Percentiles rank a stretch among this genome's conserved stretches.
These are phyloP conservation scores for Apaloderma vittatum DNA, from an alignment of 2,113 vertebrate species.

Conservation along the genomic window DNA sequence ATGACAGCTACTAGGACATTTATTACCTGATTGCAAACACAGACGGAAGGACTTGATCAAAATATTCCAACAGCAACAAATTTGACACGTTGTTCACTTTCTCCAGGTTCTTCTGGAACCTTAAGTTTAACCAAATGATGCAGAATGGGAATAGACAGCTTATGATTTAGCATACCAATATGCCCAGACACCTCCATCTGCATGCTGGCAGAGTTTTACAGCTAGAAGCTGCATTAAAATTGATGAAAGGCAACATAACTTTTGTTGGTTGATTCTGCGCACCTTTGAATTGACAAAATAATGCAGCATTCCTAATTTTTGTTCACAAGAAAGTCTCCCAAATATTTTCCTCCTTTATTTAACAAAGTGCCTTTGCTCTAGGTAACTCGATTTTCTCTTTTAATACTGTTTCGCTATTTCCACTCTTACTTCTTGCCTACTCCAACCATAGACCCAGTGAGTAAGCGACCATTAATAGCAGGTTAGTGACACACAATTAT, in stretches of 20 bases:
- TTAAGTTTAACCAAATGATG: conserved; percentile 22
- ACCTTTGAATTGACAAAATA: conserved; percentile 16
- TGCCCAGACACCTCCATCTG: conserved; percentile 68
- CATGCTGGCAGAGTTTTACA: conserved; percentile 54
- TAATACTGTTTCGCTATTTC: neutral
- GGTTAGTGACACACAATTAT: neutral
- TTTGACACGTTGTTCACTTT: conserved; percentile 37
- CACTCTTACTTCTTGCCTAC: neutral
- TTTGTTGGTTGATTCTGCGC: neutral
- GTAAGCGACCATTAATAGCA: neutral
- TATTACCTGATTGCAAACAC: neutral
- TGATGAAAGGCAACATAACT: conserved; percentile 30
- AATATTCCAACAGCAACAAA: conserved; percentile 15
- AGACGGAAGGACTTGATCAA: neutral
- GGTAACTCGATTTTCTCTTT: neutral
- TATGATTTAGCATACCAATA: conserved; percentile 44
- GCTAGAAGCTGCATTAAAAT: conserved; percentile 57
- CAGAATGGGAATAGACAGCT: conserved; percentile 40
- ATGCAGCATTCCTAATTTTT: neutral
- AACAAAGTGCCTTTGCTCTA: neutral
- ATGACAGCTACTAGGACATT: neutral
- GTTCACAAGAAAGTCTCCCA: neutral
- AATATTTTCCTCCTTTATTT: neutral
- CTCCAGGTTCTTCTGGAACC: conserved; percentile 63
- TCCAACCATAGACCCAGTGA: neutral